phyloP scores from a whole-genome alignment of 2,888 invertebrate species.

The Lepeophtheirus nordmannii region DNA sequence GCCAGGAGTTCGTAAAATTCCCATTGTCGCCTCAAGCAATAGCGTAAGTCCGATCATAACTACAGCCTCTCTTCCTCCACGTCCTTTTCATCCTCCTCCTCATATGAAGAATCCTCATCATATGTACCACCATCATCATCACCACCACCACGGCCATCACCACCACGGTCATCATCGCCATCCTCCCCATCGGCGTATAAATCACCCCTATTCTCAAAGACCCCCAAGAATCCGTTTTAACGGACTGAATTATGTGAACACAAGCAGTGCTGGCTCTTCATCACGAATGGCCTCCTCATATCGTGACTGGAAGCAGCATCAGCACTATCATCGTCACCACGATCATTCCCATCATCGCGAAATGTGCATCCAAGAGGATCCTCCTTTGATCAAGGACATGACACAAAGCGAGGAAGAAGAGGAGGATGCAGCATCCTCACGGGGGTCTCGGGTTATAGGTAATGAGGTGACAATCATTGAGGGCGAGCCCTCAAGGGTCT shows the following conservation, averaged over 20 bases:
- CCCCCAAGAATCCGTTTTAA: conserved; percentile 6
- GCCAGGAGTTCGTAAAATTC: background rate
- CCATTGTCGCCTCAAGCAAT: background rate
- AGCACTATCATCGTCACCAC: background rate
- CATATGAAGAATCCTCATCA: background rate
- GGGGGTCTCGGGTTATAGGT: background rate
- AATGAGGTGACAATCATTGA: background rate
- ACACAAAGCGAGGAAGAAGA: background rate
- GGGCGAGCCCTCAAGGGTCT: background rate
- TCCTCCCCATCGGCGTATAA: background rate
- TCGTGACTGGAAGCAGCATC: conserved; percentile 8
- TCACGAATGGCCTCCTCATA: background rate
- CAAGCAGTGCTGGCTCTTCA: background rate
- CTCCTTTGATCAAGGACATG: background rate
- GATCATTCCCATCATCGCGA: background rate
- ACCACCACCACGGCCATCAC: background rate
- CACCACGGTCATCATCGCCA: background rate
- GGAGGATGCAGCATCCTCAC: background rate
- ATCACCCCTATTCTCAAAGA: background rate
- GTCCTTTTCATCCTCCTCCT: background rate
- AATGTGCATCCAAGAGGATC: background rate
- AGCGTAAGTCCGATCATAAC: background rate
- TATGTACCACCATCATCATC: background rate
- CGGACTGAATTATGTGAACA: conserved; percentile 17
- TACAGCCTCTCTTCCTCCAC: background rate